Base-by-base conservation (phyloP, 2,888 invertebrate genomes). In the Stenoptilia bipunctidactyla region DNA sequence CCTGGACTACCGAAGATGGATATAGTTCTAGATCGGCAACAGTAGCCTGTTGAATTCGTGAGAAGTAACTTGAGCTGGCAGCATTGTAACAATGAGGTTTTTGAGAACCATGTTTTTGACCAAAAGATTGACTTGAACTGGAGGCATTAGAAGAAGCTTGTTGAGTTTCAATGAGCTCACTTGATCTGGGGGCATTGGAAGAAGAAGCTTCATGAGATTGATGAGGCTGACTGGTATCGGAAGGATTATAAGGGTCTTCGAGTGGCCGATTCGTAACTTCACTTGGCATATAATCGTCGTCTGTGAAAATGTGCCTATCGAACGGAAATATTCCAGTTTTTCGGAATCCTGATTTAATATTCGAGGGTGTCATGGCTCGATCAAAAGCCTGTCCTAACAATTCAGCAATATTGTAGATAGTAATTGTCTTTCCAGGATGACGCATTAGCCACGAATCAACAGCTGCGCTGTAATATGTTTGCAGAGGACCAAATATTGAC, bases 321-420 rank as follows among this genome's bases (percentile, higher is more conserved):
- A 55, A 58, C 37, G 61, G 58, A 39, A 45, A 59, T 27, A 59
- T 61, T 14, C 59, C 64, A 61, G 53, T 48, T 38, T 49, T 45
- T 41, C 39, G 36, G 42, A 61, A 63, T 37, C 56, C 56, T 13
- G 47, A 43, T 45, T 45, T 50, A 56, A 74, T 57, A 53, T 71
- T 47, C 56, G 58, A 43, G 10, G 74, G 72, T 27, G 49, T 55
- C 39, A 53, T 49, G 12, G 55, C 51, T 37, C 42, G 15, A 34
- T 53, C 50, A 30, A 53, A 52, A 12, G 58, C 54, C 34, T 40
- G 41, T 34, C 45, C 47, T 15, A 53, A 38, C 35, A 52, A 40
- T 38, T 49, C 54, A 14, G 56, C 55, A 37, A 63, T 46, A 39
- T 68, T 54, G 46, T 68, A 65, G 27, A 70, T 66, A 10, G 59